Conservation (phyloP, 2,888 invertebrate genomes). For the Heliconius hortense region DNA sequence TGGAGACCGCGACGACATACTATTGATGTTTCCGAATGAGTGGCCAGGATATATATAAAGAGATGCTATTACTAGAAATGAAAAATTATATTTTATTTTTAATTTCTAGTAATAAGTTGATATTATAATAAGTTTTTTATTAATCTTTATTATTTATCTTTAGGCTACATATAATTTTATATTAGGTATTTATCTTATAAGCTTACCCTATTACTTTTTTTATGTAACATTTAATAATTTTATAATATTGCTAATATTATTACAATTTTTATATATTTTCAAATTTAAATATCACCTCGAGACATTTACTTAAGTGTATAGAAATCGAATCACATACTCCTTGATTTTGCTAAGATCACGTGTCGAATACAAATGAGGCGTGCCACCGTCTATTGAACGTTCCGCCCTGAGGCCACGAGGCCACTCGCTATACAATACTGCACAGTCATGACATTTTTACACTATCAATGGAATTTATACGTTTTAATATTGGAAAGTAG, state of each 20-base stretch:
- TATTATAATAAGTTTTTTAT: background rate
- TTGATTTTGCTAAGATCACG: constrained; percentile 76
- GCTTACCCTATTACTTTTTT: background rate
- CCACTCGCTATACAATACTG: constrained; percentile 20
- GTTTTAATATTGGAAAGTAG: constrained; percentile 5
- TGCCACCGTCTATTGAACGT: constrained; percentile 51
- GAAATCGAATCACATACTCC: constrained; percentile 82
- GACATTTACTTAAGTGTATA: constrained; percentile 58
- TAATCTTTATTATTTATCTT: background rate
- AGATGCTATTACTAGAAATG: constrained; percentile 48
- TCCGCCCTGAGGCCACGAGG: constrained; percentile 37
- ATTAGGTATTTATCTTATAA: too few relatives aligned
- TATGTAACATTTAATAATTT: too few relatives aligned
- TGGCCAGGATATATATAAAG: constrained; percentile 52
- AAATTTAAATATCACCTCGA: constrained; percentile 50
- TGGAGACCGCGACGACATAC: constrained; percentile 68
- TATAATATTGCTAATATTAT: too few relatives aligned
- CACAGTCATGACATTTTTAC: constrained; percentile 22
- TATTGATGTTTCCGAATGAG: constrained; percentile 76
- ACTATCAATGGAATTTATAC: constrained; percentile 12
- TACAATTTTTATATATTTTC: background rate
- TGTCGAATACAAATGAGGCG: constrained; percentile 68
- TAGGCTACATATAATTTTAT: background rate
- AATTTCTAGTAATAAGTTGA: too few relatives aligned
- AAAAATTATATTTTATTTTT: background rate